A percentile compares a stretch with the other conserved stretches of the same genome.
phyloP scores from a whole-genome alignment of 2,888 invertebrate species.

The Diarsia rubi region DNA sequence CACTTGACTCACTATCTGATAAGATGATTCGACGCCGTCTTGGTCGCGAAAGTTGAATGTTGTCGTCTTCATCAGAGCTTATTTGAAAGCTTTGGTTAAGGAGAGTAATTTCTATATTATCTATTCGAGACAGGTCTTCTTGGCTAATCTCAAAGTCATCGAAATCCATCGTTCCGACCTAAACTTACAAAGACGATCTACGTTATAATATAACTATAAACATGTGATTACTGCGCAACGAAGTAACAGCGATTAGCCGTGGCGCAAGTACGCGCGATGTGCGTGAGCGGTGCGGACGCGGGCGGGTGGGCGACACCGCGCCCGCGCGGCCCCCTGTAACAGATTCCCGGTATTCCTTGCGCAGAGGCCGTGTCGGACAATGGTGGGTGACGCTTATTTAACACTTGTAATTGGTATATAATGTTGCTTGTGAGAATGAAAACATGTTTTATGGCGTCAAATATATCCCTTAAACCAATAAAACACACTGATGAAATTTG shows the following conservation, averaged over 20 bases:
- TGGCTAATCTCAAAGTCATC: constrained; percentile 41
- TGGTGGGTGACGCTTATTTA: constrained; percentile 12
- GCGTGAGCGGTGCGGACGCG: background rate
- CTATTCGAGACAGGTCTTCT: constrained; percentile 36
- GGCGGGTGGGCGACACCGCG: background rate
- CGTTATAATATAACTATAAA: constrained; percentile 4
- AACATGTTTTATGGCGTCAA: background rate
- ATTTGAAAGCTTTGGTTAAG: constrained; percentile 38
- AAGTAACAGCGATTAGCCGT: constrained; percentile 1
- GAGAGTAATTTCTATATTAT: constrained; percentile 41
- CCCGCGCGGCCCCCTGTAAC: constrained; percentile 9
- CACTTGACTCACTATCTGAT: background rate
- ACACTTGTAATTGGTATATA: constrained; percentile 5
- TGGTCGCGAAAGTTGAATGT: constrained; percentile 14
- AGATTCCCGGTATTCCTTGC: constrained; percentile 13
- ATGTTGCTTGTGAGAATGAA: background rate
- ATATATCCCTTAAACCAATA: constrained; percentile 1
- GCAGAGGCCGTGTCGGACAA: constrained; percentile 12
- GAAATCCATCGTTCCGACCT: constrained; percentile 16
- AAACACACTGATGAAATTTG: constrained; percentile 6
- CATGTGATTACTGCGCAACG: background rate
- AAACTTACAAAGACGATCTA: background rate
- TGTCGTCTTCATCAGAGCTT: constrained; percentile 38
- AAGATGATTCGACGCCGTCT: constrained; percentile 17
- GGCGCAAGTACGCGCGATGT: background rate